These are phyloP conservation scores for Calephelis perditalis DNA, from an alignment of 2,888 invertebrate species.

Conservation along the genomic window DNA sequence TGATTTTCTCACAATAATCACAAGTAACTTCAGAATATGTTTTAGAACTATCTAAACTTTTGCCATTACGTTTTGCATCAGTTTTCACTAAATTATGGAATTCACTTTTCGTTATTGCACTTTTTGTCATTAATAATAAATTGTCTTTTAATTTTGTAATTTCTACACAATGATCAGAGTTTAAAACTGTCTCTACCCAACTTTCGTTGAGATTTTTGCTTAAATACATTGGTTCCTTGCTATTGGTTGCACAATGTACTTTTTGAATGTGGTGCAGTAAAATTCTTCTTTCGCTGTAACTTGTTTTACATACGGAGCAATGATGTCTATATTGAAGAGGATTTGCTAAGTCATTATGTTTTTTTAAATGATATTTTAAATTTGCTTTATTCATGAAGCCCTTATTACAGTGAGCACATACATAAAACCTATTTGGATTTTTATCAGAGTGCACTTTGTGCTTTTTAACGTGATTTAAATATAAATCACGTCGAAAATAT, in stretches of 20 bases:
- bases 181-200: constrained; percentile 50
- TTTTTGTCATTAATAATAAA: constrained; percentile 46
- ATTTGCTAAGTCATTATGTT: constrained; percentile 44
- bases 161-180: constrained; percentile 45
- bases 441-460: constrained; percentile 14
- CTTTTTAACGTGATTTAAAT: constrained; percentile 37
- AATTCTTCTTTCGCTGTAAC: constrained; percentile 49
- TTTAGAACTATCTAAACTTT: constrained; percentile 31
- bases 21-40: constrained; percentile 51
- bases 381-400: constrained; percentile 50
- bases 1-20: constrained; percentile 59
- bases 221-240: constrained; percentile 29
- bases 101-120: constrained; percentile 26
- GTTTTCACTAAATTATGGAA: constrained; percentile 13
- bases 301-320: constrained; percentile 46
- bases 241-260: constrained; percentile 45
- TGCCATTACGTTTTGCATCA: constrained; percentile 17
- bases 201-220: constrained; percentile 49
- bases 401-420: constrained; percentile 53
- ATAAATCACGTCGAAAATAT: constrained; percentile 48
- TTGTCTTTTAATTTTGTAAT: constrained; percentile 58
- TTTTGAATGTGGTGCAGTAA: constrained; percentile 50
- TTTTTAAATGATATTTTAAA: constrained; percentile 43
- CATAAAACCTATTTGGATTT: constrained; percentile 31
- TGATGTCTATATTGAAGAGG: constrained; percentile 29